A percentile compares a stretch with the other conserved stretches of the same genome.
These are phyloP conservation scores for Malacoraja senta DNA, from an alignment of 2,797 vertebrate genomes.

Conservation along the genomic window DNA sequence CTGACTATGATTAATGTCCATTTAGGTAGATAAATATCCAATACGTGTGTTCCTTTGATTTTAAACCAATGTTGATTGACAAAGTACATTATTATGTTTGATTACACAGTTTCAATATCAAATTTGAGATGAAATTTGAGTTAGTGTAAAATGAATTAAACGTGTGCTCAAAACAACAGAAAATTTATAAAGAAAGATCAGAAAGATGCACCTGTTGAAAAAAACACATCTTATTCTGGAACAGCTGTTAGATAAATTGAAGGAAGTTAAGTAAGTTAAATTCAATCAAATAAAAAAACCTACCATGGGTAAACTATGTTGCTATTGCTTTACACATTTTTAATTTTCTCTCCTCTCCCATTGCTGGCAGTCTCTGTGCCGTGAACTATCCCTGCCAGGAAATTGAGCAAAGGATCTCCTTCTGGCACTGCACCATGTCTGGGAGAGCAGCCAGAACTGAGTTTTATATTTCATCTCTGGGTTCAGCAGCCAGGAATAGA, in stretches of 20 bases:
- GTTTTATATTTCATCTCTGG: neutral
- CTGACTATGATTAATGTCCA: neutral
- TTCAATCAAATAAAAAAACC: neutral
- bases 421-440: neutral
- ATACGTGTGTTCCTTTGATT: neutral
- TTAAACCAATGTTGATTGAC: neutral
- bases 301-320: neutral
- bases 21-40: neutral
- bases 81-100: neutral
- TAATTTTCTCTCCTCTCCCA: neutral
- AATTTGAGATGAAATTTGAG: neutral
- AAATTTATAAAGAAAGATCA: neutral
- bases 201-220: neutral
- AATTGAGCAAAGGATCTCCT: neutral
- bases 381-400: neutral
- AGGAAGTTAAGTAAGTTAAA: neutral
- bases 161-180: neutral
- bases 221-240: neutral
- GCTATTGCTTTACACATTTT: neutral
- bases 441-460: neutral
- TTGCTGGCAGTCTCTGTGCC: neutral
- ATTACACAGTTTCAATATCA: neutral
- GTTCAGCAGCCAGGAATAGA: neutral
- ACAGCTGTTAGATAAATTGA: neutral
- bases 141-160: neutral